Percentiles rank a stretch among this genome's conserved stretches.
These are phyloP conservation scores for Halcyon leucocephala DNA, from an alignment of 2,797 vertebrate genomes.

Conservation along the genomic window DNA sequence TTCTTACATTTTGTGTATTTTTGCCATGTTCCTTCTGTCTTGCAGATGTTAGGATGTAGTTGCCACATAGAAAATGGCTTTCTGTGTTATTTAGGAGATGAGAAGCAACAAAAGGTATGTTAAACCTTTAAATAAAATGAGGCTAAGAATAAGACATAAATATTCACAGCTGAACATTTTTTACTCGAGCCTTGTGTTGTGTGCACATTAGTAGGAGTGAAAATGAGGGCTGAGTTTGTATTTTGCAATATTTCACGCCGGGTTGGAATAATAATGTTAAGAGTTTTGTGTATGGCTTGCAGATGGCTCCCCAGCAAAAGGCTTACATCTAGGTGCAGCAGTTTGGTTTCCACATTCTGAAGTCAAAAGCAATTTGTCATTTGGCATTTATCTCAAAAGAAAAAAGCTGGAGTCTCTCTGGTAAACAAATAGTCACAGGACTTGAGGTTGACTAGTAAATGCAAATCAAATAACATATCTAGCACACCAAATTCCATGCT, in stretches of 20 bases:
- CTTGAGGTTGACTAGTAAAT: background rate
- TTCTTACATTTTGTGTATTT: background rate
- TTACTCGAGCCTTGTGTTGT: background rate
- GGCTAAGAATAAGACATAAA: background rate
- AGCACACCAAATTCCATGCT: background rate
- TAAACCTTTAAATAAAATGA: background rate
- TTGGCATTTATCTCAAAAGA: constrained; percentile 29
- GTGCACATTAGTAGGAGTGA: background rate
- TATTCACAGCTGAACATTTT: background rate
- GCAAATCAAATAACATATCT: background rate
- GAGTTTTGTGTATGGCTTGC: constrained; percentile 8
- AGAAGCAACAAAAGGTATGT: background rate
- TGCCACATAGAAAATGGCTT: background rate
- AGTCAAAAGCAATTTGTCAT: background rate
- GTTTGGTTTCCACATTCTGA: background rate
- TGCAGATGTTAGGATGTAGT: background rate
- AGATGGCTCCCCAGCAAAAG: background rate
- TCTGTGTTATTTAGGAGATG: background rate
- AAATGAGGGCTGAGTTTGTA: background rate
- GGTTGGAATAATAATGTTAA: background rate
- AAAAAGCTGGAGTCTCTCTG: background rate
- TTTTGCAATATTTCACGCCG: background rate
- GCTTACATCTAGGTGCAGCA: background rate
- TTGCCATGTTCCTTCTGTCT: background rate
- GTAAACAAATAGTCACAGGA: constrained; percentile 12